Evolutionary conservation across 2,888 invertebrate genomes (phyloP).

Genomic region (Zeuzera pyrina): DNA sequence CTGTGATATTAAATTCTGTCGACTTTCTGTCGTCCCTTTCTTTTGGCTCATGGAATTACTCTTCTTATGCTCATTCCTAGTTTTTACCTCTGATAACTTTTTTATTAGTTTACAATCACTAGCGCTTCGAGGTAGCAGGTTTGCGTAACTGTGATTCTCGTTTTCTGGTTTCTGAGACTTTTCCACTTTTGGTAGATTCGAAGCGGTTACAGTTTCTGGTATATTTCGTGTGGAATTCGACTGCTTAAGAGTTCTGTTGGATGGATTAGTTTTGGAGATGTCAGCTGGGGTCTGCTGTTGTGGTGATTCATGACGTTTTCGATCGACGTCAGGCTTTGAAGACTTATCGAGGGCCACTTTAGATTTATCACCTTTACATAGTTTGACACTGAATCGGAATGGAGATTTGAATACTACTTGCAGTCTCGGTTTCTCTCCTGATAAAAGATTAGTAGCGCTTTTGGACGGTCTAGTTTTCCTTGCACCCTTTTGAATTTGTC

Average conservation of each 20-base stretch:
- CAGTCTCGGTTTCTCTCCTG: constrained; percentile 79
- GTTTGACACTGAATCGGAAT: constrained; percentile 87
- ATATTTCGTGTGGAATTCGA: constrained; percentile 35
- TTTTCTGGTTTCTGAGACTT: constrained; percentile 26
- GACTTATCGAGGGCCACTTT: constrained; percentile 75
- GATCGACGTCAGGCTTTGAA: constrained; percentile 60
- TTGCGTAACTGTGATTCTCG: constrained; percentile 51
- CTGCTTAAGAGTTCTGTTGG: constrained; percentile 36
- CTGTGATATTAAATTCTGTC: constrained; percentile 57
- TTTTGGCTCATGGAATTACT: constrained; percentile 62
- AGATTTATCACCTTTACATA: constrained; percentile 80
- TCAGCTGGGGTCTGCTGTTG: constrained; percentile 36
- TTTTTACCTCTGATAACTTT: constrained; percentile 39
- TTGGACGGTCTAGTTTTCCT: constrained; percentile 74
- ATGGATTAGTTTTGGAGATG: constrained; percentile 35
- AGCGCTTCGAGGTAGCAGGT: constrained; percentile 54
- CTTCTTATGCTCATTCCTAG: constrained; percentile 49
- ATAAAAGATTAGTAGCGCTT: constrained; percentile 80
- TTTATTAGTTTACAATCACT: constrained; percentile 59
- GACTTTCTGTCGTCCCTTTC: constrained; percentile 59
- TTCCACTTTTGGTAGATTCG: constrained; percentile 33
- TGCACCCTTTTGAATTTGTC: constrained; percentile 66
- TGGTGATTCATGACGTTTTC: constrained; percentile 41
- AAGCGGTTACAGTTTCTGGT: constrained; percentile 20
- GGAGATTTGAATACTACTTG: constrained; percentile 92